Evolutionary conservation across 2,888 invertebrate species (phyloP).

Genomic region (Halictus ligatus): DNA sequence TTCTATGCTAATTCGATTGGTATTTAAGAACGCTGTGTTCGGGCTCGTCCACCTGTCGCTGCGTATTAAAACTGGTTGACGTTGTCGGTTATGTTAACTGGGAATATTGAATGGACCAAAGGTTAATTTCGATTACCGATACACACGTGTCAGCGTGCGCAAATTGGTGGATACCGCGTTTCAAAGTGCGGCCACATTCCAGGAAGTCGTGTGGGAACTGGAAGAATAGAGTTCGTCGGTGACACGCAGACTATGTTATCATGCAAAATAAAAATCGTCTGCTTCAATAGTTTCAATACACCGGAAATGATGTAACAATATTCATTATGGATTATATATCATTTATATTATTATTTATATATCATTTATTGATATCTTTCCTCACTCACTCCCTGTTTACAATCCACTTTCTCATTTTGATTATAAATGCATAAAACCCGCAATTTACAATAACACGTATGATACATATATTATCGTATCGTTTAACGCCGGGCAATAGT

Average conservation of each 20-base stretch:
- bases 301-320: no score
- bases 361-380: no score
- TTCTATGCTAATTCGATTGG: conserved; percentile 1
- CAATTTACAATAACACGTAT: no score
- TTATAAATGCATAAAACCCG: no score
- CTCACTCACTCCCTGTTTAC: no score
- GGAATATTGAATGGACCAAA: conserved; percentile 7
- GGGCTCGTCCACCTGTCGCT: neutral
- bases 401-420: no score
- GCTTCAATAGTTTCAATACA: no score
- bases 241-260: no score
- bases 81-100: neutral
- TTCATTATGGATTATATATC: no score
- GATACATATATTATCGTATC: neutral
- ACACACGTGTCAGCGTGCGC: neutral
- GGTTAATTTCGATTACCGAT: neutral
- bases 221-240: no score
- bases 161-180: neutral
- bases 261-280: neutral
- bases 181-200: neutral
- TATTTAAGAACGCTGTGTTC: neutral
- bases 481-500: neutral
- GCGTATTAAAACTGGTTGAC: neutral
- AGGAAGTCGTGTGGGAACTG: neutral
- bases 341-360: no score